A percentile compares a stretch with the other conserved stretches of the same genome.
Evolutionary conservation across 2,797 vertebrate genomes (phyloP).

Genomic region (Acanthurus tractus): DNA sequence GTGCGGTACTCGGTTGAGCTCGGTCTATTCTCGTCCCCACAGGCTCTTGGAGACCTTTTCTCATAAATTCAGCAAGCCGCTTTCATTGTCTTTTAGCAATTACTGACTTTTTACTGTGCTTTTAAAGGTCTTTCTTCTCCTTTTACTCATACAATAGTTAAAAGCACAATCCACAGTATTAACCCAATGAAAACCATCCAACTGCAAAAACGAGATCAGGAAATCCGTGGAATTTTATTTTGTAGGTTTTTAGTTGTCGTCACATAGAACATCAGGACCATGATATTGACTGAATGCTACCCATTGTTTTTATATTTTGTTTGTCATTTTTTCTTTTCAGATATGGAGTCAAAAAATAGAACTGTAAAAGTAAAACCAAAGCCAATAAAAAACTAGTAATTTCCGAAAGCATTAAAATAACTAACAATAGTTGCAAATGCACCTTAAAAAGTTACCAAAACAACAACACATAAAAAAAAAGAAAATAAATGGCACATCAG

Average conservation of each 20-base stretch:
- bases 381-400: not conserved
- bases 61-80: constrained; percentile 23
- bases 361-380: not conserved
- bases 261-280: not conserved
- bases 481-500: not conserved
- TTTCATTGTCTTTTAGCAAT: constrained; percentile 47
- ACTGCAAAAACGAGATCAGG: not conserved
- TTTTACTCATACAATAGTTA: constrained; percentile 12
- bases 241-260: not conserved
- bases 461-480: not conserved
- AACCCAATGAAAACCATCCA: not conserved
- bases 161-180: constrained; percentile 10
- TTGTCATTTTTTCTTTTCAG: not conserved
- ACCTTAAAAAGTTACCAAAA: not conserved
- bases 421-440: not conserved
- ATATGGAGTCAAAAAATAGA: not conserved
- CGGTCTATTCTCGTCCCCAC: constrained; percentile 5
- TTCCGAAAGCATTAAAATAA: not conserved
- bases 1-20: constrained; percentile 14
- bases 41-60: constrained; percentile 27
- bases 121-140: constrained; percentile 27
- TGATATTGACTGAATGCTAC: not conserved
- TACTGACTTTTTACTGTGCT: constrained; percentile 42
- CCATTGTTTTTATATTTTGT: not conserved
- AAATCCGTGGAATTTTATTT: not conserved